Evolutionary conservation across 2,113 vertebrate genomes (phyloP), one percentile per base, ranked within the genome.

Genomic region (Setophaga kirtlandii): DNA sequence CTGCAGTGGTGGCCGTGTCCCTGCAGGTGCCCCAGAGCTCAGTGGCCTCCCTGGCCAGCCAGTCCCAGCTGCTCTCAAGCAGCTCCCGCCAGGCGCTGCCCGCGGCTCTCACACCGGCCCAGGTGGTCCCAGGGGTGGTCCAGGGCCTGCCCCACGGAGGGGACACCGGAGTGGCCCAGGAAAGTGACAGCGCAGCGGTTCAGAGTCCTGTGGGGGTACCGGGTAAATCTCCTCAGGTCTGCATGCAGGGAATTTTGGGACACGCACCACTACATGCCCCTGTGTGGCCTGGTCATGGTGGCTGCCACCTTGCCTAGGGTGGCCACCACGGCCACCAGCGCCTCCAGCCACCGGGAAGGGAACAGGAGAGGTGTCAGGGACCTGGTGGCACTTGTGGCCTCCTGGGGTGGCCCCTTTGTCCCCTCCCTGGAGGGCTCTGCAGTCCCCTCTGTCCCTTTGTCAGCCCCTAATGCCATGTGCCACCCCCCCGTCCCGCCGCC

Each of bases 21-120:
- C 16, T 18, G 17, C 52, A 53, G 52, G 28, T 12, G 49, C 18
- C 28, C 11, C 18, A 5, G 20, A 44, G 62, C 13, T 44, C 4
- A 6, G 15, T 16, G 41, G 41, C 41, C 41, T 64, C 10, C 20
- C 5, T 4, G 5, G 14, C 10, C 41, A 44, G 7, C 21, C 3
- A 7, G 21, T 1, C 3, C 63, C 63, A 44, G 28, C 41, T 22
- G 9, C 15, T 10, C 10, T 1, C 5, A 7, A 64, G 20, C 20
- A 12, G 11, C 49, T 50, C 49, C 47, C 4, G 8, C 49, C 63
- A 46, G 63, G 15, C 10, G 3, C 15, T 46, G 42, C 2, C 42
- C 0, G 1, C 1, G 2, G 42, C 63, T 65, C 4, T 46, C 63
- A 65, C 15, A 33, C 17, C 5, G 3, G 21, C 30, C 21, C 30